These are phyloP conservation scores for Misgurnus mizolepis DNA, from an alignment of 2,113 vertebrate genomes.

Conservation along the genomic window DNA sequence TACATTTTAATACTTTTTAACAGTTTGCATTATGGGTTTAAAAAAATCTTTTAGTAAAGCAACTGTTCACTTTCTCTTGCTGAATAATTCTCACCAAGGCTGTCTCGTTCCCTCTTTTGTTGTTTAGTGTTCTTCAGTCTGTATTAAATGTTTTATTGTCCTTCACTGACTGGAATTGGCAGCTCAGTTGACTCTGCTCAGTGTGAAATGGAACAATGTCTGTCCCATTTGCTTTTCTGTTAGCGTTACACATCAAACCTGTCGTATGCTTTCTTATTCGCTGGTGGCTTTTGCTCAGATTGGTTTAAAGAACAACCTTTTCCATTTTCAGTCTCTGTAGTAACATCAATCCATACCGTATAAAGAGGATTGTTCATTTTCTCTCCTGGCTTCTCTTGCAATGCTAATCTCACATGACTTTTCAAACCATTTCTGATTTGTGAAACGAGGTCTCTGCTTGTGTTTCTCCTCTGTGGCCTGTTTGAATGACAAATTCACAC, in stretches of 20 bases:
- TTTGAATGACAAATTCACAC: constrained; percentile 27
- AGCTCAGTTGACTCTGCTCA: background rate
- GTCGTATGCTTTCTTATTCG: constrained; percentile 1
- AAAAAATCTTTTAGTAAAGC: no score
- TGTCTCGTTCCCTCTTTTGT: background rate
- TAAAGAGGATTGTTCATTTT: constrained; percentile 7
- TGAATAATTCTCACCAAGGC: no score
- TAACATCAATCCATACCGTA: background rate
- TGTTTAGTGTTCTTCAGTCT: background rate
- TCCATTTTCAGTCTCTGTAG: constrained; percentile 9
- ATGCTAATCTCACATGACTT: constrained; percentile 20
- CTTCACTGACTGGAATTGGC: background rate
- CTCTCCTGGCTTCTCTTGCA: background rate
- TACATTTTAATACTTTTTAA: no score
- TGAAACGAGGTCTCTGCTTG: constrained; percentile 9
- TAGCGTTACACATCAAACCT: constrained; percentile 20
- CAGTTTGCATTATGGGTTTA: no score
- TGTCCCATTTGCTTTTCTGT: background rate
- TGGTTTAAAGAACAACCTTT: constrained; percentile 26
- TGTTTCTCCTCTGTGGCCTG: constrained; percentile 33
- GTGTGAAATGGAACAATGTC: constrained; percentile 6
- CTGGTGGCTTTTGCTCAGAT: constrained; percentile 12
- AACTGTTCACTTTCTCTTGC: no score
- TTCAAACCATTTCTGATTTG: constrained; percentile 33
- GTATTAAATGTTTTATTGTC: background rate